Evolutionary conservation across 1,140 invertebrate genomes (phyloP).

Genomic region (Drosophila navojoa): DNA sequence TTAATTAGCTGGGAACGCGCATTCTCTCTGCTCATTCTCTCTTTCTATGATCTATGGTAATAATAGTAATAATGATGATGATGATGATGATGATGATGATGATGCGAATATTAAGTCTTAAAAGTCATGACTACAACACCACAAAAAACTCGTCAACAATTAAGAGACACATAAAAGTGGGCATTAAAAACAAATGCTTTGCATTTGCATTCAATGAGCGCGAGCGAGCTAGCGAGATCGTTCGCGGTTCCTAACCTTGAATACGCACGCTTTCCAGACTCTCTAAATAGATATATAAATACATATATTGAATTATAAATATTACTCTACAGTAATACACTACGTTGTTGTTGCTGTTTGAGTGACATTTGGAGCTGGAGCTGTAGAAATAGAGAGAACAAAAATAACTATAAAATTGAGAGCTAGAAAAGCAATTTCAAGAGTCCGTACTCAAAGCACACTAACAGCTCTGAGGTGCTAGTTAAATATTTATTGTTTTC

Average conservation of each 20-base stretch:
- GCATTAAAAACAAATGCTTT: slow-evolving; percentile 40
- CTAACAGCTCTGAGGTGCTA: slow-evolving; percentile 2
- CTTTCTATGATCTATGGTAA: background rate
- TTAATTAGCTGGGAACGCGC: slow-evolving; percentile 74
- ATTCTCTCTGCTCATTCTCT: slow-evolving; percentile 21
- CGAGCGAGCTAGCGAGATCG: background rate
- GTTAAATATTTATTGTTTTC: slow-evolving; percentile 6
- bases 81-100: slow-evolving; percentile 32
- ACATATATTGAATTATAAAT: slow-evolving; percentile 38
- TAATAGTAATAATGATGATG: background rate
- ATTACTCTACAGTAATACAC: too few relatives aligned
- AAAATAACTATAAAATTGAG: background rate
- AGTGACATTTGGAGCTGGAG: slow-evolving; percentile 15
- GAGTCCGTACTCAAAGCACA: background rate
- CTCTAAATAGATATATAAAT: background rate
- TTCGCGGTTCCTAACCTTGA: slow-evolving; percentile 36
- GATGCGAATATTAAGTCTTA: slow-evolving; percentile 28
- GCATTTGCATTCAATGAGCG: slow-evolving; percentile 44
- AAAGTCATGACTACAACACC: slow-evolving; percentile 28
- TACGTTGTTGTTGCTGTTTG: slow-evolving; percentile 30
- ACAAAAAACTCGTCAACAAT: slow-evolving; percentile 37
- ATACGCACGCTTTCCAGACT: slow-evolving; percentile 18
- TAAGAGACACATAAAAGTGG: slow-evolving; percentile 28
- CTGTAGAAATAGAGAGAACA: background rate
- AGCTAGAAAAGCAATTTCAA: slow-evolving; percentile 5